These are phyloP conservation scores for Lutraria lutraria DNA, from an alignment of 2,888 invertebrate species.

Conservation along the genomic window DNA sequence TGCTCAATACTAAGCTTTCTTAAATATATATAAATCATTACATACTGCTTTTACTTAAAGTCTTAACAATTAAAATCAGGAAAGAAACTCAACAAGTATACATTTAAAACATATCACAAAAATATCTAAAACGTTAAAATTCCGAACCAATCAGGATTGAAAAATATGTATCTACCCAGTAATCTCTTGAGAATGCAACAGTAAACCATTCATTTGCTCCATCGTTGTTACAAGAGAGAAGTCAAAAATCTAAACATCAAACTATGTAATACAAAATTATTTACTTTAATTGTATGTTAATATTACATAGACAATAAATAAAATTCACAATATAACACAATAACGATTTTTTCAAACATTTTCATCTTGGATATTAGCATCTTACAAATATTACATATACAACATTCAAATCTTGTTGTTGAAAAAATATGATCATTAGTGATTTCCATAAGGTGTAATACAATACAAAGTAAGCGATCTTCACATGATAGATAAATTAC, in stretches of 20 bases:
- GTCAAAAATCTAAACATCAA: background rate
- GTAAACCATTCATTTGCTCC: background rate
- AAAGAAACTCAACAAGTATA: background rate
- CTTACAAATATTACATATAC: background rate
- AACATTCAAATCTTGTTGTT: background rate
- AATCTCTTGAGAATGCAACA: background rate
- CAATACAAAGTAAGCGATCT: too few relatives aligned
- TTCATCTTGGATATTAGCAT: background rate
- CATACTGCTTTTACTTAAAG: background rate
- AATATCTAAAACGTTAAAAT: background rate
- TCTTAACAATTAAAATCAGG: background rate
- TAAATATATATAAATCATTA: background rate
- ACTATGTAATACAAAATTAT: background rate
- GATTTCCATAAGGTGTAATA: background rate
- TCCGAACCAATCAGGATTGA: background rate
- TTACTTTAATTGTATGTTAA: background rate
- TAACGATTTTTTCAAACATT: too few relatives aligned
- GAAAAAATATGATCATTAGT: background rate
- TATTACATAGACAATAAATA: background rate
- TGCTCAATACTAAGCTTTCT: background rate
- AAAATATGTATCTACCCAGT: background rate
- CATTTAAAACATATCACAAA: background rate
- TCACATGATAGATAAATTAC: too few relatives aligned
- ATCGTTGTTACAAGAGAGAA: background rate
- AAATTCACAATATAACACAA: too few relatives aligned